Conservation (phyloP, 2,113 vertebrate genomes). For the Notothenia rossii region DNA sequence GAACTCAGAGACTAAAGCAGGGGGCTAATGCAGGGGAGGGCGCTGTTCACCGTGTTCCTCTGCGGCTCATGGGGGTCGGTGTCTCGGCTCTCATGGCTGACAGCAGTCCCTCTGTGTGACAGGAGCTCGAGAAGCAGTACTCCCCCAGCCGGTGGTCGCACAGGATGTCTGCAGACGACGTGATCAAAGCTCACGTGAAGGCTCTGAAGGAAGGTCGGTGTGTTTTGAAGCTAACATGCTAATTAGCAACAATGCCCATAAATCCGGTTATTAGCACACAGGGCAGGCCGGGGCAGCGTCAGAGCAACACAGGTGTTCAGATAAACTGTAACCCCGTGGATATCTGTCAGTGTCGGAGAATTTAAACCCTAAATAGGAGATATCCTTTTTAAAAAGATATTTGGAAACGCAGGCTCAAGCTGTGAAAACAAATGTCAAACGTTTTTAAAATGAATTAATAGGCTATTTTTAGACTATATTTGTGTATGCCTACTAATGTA, state of each 20-base stretch:
- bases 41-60: constrained; percentile 36
- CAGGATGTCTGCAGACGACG: constrained; percentile 85
- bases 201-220: constrained; percentile 85
- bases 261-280: neutral
- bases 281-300: neutral
- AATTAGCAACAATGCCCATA: neutral
- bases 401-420: neutral
- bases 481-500: too few relatives aligned
- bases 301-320: constrained; percentile 11
- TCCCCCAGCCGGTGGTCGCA: constrained; percentile 90
- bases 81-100: constrained; percentile 36
- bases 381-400: neutral
- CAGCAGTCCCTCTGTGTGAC: constrained; percentile 14
- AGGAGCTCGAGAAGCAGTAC: constrained; percentile 90
- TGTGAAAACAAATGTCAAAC: neutral
- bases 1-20: neutral
- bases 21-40: neutral
- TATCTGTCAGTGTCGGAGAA: neutral
- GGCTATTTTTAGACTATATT: too few relatives aligned
- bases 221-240: neutral
- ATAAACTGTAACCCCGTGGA: neutral
- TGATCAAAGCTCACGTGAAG: constrained; percentile 83
- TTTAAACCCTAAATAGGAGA: neutral
- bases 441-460: neutral
- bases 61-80: neutral